phyloP scores from a whole-genome alignment of 2,113 vertebrate genomes.

The Scopus umbretta region DNA sequence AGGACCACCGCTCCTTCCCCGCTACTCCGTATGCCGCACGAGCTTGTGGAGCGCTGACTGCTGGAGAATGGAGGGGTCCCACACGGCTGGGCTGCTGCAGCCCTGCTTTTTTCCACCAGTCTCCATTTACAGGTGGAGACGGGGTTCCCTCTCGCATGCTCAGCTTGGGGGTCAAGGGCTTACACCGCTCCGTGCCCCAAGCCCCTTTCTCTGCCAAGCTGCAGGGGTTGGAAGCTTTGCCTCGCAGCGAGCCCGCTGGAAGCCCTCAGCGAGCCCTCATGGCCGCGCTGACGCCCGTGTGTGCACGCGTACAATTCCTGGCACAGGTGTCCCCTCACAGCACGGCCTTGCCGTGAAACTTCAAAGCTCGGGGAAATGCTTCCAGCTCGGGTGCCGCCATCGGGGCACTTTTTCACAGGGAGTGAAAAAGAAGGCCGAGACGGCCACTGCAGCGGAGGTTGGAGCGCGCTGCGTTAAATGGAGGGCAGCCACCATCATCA shows the following conservation, averaged over 20 bases:
- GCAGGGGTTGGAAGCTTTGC: not conserved
- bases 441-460: not conserved
- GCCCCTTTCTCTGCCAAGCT: not conserved
- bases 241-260: accelerated
- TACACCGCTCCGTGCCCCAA: accelerated
- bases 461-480: accelerated
- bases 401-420: too few species aligned
- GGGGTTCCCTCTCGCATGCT: accelerated
- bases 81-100: not conserved
- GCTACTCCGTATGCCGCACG: accelerated
- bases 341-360: not conserved
- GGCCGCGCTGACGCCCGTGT: accelerated
- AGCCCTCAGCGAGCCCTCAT: too few species aligned
- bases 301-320: accelerated
- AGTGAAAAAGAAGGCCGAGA: too few species aligned
- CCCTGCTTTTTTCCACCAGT: not conserved
- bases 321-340: too few species aligned
- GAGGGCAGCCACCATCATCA: not conserved
- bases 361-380: not conserved
- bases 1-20: not conserved
- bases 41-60: not conserved
- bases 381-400: not conserved
- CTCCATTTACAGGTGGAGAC: not conserved
- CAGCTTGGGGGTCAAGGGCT: too few species aligned
- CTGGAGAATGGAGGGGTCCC: not conserved